Evolutionary conservation across 2,888 invertebrate genomes (phyloP), one percentile per base, ranked within the genome.

Genomic region (Mallateleia sp.): DNA sequence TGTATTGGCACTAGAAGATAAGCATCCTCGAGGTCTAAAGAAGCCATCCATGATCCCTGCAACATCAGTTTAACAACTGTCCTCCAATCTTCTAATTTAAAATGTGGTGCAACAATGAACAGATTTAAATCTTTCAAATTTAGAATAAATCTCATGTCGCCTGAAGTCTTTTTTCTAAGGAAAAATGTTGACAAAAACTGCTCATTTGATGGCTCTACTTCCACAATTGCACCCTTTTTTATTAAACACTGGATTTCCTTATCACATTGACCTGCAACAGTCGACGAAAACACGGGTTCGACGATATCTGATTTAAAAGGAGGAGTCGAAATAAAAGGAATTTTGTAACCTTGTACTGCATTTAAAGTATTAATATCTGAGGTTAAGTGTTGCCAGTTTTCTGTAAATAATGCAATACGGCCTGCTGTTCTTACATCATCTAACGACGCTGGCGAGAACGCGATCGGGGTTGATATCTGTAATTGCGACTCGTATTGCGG

Each of bases 61-160:
- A 71, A 9, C 74, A 87, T 74, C 0, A 87, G 66, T 18, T 54
- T 34, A 2, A 11, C 38, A 14, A 38, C 38, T 11, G 38, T 38
- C 6, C 38, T 6, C 38, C 38, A 38, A 38, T 82, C 82, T 18
- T 86, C 85, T 1, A 85, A 15, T 64, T 86, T 81, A 25, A 86
- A 86, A 45, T 86, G 86, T 0, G 66, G 78, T 0, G 86, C 18
- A 9, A 18, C 22, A 28, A 81, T 45, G 28, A 32, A 72, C 0
- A n/a, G 4, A 52, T 80, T 80, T 3, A 80, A 34, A 7, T 52
- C 14, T 4, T 34, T 8, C 7, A 28, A 28, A 28, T 28, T 28
- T 28, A 28, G 8, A 28, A 28, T 28, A 28, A 28, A 28, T 8
- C 28, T 28, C 28, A 28, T 28, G 4, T 28, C 28, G 5, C 28